Evolutionary conservation across 2,113 vertebrate genomes (phyloP), one percentile per base, ranked within the genome.

Genomic region (Neotragus pygmaeus): DNA sequence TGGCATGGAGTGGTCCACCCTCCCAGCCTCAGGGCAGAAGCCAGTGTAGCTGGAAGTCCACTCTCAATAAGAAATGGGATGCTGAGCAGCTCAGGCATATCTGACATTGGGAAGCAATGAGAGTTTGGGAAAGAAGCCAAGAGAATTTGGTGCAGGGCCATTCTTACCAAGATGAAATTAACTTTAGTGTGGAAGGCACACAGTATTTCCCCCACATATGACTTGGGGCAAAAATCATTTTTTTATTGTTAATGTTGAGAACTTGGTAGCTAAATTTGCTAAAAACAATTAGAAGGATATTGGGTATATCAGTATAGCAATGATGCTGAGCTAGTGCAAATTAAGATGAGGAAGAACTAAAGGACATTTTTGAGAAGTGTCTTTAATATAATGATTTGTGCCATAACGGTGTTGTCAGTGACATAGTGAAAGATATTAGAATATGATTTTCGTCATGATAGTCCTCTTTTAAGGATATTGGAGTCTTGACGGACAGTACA

Each of bases 211-310:
- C 39, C 30, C 10, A 43, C 6, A 70, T 30, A 30, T n/a, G 7
- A 91, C 21, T 80, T 82, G 77, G 47, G 17, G 47, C 47, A 49
- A 55, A 45, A 57, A n/a, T 49, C 21, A 16, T 2, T 11, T 62
- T 90, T 60, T 70, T n/a, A n/a, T 36, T 84, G 75, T 66, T 62
- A 43, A 78, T 92, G 87, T 78, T 95, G 85, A 94, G 73, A 87
- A 85, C n/a, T 87, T 55, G 49, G 81, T 30, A 83, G 78, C 53
- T 91, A 94, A 64, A 62, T 14, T 81, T 92, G 58, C 73, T 77
- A 78, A 77, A 62, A 53, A 91, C 8, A 19, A 86, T 53, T 33
- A 16, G 7, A 94, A 60, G 12, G 62, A 77, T 47, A 7, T 27
- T 84, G 64, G n/a, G 55, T 30, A n/a, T 47, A 53, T 75, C 81